These are phyloP conservation scores for Spinus pinus DNA, from an alignment of 2,797 vertebrate genomes.

Conservation along the genomic window DNA sequence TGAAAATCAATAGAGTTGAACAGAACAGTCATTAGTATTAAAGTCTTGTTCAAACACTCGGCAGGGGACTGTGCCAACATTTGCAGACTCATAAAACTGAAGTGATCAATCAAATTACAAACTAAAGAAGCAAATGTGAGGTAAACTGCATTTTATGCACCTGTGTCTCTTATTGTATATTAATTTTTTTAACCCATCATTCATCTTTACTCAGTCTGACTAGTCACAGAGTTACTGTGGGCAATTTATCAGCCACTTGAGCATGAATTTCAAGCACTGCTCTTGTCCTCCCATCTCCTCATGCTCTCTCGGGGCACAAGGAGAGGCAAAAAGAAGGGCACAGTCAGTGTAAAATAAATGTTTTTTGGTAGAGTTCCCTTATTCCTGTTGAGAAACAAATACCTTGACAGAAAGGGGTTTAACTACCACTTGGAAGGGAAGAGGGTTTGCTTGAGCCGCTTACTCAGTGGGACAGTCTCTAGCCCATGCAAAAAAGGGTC, in stretches of 20 bases:
- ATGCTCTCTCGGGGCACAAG: background rate
- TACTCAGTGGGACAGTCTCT: background rate
- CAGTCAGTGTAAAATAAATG: background rate
- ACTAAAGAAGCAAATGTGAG: constrained; percentile 29
- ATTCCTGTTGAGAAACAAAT: background rate
- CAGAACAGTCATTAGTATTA: constrained; percentile 51
- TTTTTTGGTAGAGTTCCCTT: background rate
- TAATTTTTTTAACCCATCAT: constrained; percentile 7
- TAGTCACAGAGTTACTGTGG: constrained; percentile 11
- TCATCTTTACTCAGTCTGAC: constrained; percentile 21
- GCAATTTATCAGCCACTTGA: constrained; percentile 45
- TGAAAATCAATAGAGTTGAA: constrained; percentile 50
- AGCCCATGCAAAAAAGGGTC: background rate
- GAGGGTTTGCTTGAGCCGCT: background rate
- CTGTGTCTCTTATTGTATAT: background rate
- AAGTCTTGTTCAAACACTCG: constrained; percentile 41
- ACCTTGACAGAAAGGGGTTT: background rate
- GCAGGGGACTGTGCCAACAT: constrained; percentile 17
- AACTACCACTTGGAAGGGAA: background rate
- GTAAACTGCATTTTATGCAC: constrained; percentile 48
- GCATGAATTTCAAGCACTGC: background rate
- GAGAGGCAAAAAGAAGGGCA: background rate
- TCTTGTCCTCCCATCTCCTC: background rate
- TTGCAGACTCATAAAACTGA: constrained; percentile 28
- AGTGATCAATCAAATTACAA: constrained; percentile 59